A percentile compares a stretch with the other conserved stretches of the same genome.
Conservation (phyloP, 2,888 invertebrate genomes). For the Chrysolina haemoptera region DNA sequence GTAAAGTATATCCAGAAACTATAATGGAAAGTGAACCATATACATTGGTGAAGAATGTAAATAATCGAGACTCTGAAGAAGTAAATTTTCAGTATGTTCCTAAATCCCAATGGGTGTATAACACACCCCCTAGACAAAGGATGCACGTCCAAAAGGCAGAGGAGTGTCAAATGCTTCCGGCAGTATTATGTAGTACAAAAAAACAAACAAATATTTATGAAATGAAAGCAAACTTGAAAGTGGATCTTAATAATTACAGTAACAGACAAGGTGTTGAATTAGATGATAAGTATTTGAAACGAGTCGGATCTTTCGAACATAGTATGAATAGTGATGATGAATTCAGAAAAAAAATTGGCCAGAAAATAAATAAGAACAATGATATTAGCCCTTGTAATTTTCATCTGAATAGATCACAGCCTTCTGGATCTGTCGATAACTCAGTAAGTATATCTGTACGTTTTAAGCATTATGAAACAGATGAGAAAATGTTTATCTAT, state of each 20-base stretch:
- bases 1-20: constrained; percentile 37
- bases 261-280: constrained; percentile 32
- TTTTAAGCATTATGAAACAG: background rate
- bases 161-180: constrained; percentile 49
- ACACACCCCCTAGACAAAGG: constrained; percentile 53
- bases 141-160: constrained; percentile 39
- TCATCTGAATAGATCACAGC: background rate
- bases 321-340: constrained; percentile 18
- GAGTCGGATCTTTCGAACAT: constrained; percentile 33
- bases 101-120: constrained; percentile 50
- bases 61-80: constrained; percentile 18
- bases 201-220: constrained; percentile 51
- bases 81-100: constrained; percentile 40
- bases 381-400: background rate
- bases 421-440: background rate
- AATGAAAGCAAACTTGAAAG: constrained; percentile 41
- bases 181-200: constrained; percentile 44
- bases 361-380: background rate
- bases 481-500: too few species aligned
- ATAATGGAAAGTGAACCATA: constrained; percentile 12
- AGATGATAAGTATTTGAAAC: constrained; percentile 34
- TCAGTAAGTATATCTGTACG: background rate
- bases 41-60: background rate
- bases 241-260: constrained; percentile 28
- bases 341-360: background rate